A percentile compares a stretch with the other conserved stretches of the same genome.
These are phyloP conservation scores for Falco punctatus DNA, from an alignment of 2,113 vertebrate genomes.

Conservation along the genomic window DNA sequence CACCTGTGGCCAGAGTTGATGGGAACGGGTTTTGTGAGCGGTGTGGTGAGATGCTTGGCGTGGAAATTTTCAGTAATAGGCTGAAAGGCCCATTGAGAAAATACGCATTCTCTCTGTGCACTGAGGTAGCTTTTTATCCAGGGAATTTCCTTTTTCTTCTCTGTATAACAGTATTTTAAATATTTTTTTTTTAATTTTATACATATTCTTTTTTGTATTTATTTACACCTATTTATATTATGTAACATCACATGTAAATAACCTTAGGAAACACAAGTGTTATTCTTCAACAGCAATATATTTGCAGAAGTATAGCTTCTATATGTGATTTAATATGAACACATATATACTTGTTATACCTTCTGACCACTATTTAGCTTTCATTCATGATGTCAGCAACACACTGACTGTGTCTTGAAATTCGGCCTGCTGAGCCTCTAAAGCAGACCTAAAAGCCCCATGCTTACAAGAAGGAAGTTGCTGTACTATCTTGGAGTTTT, in stretches of 20 bases:
- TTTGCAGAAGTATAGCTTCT: background rate
- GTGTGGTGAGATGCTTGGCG: fast-evolving
- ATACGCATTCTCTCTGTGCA: background rate
- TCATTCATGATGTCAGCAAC: background rate
- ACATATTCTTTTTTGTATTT: background rate
- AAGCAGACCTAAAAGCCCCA: background rate
- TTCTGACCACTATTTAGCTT: background rate
- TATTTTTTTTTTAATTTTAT: background rate
- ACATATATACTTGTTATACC: background rate
- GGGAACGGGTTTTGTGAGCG: background rate
- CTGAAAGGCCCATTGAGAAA: background rate
- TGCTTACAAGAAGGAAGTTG: background rate
- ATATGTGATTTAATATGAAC: background rate
- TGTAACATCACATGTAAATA: background rate
- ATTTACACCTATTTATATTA: background rate
- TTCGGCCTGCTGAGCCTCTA: background rate
- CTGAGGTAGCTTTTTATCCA: background rate
- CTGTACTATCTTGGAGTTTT: background rate
- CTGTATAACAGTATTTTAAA: background rate
- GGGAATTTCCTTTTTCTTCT: background rate
- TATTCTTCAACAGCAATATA: background rate
- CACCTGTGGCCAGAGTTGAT: fast-evolving
- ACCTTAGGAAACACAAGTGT: background rate
- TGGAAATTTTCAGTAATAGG: background rate
- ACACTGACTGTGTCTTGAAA: background rate